Percentiles rank a stretch among this genome's conserved stretches.
Conservation (phyloP, 2,113 vertebrate genomes). For the Odocoileus virginianus region DNA sequence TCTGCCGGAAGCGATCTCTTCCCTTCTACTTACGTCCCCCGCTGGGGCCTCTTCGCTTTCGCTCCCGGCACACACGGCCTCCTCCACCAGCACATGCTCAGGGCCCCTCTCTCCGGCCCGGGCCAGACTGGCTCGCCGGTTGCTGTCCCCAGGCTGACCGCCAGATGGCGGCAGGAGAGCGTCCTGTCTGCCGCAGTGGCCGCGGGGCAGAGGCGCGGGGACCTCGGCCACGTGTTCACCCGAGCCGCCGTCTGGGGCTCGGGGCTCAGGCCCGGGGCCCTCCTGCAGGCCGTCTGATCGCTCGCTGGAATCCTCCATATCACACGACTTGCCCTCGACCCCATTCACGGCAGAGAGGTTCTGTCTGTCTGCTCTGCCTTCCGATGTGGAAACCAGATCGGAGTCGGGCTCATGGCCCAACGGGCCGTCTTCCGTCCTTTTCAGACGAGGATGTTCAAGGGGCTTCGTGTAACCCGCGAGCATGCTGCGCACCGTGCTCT, state of each 20-base stretch:
- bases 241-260: neutral
- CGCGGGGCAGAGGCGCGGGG: neutral
- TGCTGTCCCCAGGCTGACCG: constrained; percentile 24
- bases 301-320: neutral
- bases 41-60: constrained; percentile 27
- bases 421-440: neutral
- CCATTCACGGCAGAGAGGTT: neutral
- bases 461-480: constrained; percentile 79
- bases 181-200: constrained; percentile 33
- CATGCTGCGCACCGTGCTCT: constrained; percentile 64
- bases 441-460: neutral
- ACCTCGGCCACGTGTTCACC: neutral
- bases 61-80: constrained; percentile 45
- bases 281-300: constrained; percentile 9
- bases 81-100: constrained; percentile 81
- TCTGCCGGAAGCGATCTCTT: neutral
- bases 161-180: constrained; percentile 25
- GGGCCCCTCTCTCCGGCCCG: neutral
- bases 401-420: rapidly evolving
- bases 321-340: rapidly evolving
- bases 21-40: constrained; percentile 23
- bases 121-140: neutral
- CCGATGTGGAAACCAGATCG: neutral
- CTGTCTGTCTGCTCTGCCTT: neutral
- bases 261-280: constrained; percentile 13